A percentile compares a stretch with the other conserved stretches of the same genome.
phyloP scores from a whole-genome alignment of 2,797 vertebrate genomes.

The Galaxias olidus region DNA sequence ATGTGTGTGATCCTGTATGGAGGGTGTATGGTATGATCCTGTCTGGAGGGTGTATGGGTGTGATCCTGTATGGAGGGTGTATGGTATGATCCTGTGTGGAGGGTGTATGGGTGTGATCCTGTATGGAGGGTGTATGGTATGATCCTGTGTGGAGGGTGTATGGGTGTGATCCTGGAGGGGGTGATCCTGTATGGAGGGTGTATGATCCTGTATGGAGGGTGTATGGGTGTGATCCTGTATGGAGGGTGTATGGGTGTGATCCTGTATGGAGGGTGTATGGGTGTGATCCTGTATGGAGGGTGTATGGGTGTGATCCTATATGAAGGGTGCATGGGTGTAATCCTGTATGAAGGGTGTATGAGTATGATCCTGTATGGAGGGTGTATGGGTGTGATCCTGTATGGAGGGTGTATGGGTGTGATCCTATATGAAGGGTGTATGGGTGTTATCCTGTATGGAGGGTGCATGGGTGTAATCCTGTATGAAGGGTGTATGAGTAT shows the following conservation, averaged over 20 bases:
- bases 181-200: no score
- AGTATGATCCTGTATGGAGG: slow-evolving; percentile 3
- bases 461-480: slow-evolving; percentile 15
- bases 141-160: slow-evolving; percentile 23
- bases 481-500: no score
- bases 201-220: no score
- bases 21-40: no score
- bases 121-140: no score
- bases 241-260: slow-evolving; percentile 22
- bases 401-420: slow-evolving; percentile 30
- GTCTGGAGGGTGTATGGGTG: slow-evolving; percentile 20
- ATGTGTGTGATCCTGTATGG: slow-evolving; percentile 25
- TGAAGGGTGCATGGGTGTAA: no score
- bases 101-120: slow-evolving; percentile 19
- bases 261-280: slow-evolving; percentile 26
- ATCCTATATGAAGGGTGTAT: neutral
- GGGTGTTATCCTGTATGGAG: slow-evolving; percentile 61
- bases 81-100: no score
- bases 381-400: slow-evolving; percentile 31
- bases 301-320: slow-evolving; percentile 19
- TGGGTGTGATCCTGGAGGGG: slow-evolving; percentile 15
- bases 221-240: slow-evolving; percentile 22
- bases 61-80: slow-evolving; percentile 21
- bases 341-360: no score
- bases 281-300: no score